Percentiles rank a stretch among this genome's conserved stretches.
These are phyloP conservation scores for Glossosoma conforme DNA, from an alignment of 1,140 invertebrate species.

Conservation along the genomic window DNA sequence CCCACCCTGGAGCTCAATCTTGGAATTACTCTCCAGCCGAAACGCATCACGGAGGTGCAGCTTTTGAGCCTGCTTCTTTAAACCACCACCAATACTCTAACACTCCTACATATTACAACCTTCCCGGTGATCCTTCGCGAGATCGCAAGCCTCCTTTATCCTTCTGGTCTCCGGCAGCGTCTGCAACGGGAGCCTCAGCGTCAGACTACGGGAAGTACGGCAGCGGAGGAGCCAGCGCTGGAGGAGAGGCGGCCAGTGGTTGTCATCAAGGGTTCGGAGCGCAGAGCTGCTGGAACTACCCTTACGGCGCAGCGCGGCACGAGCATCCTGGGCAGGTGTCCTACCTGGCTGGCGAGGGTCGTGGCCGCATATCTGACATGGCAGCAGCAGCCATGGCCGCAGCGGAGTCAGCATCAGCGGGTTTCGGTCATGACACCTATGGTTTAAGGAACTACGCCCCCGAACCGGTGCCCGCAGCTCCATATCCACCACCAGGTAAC, in stretches of 20 bases:
- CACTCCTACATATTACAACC: conserved; percentile 72
- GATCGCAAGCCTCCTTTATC: conserved; percentile 60
- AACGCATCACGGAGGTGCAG: conserved; percentile 53
- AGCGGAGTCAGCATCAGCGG: conserved; percentile 58
- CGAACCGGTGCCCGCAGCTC: conserved; percentile 69
- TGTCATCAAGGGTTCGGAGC: conserved; percentile 69
- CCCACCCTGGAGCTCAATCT: conserved; percentile 61
- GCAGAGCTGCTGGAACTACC: conserved; percentile 69
- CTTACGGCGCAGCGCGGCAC: conserved; percentile 60
- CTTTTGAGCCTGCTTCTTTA: conserved; percentile 56
- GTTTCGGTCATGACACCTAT: conserved; percentile 72
- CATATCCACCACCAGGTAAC: conserved; percentile 75
- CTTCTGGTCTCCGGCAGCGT: conserved; percentile 66
- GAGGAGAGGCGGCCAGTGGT: conserved; percentile 50
- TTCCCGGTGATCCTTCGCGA: conserved; percentile 56
- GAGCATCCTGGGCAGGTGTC: conserved; percentile 58
- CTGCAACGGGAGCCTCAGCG: conserved; percentile 49
- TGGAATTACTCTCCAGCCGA: conserved; percentile 67
- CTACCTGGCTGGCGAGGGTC: conserved; percentile 63
- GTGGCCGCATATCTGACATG: conserved; percentile 51
- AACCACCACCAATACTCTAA: conserved; percentile 69
- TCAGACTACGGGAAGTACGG: conserved; percentile 61
- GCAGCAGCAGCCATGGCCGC: conserved; percentile 56
- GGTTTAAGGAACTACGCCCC: conserved; percentile 70
- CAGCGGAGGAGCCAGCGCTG: conserved; percentile 51